Conservation (phyloP, 92 coral and sea anemone genomes). For the Pocillopora meandrina region DNA sequence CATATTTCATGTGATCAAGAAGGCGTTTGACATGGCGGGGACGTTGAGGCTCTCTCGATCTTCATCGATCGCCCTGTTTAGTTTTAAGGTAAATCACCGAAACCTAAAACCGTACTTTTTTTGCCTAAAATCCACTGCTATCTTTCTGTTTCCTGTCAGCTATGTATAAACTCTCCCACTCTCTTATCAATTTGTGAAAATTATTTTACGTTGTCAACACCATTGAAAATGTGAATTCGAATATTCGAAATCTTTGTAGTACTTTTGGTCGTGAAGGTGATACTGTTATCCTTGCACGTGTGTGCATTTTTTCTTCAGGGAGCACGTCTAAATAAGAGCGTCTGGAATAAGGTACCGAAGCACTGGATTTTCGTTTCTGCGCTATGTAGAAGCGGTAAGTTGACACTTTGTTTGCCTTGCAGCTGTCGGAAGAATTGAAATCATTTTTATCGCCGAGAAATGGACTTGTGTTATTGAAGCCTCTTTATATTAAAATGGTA, state of each 20-base stretch:
- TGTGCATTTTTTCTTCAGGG: conserved; percentile 1
- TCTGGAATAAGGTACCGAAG: conserved; percentile 8
- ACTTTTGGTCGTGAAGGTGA: not conserved
- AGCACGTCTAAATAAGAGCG: not conserved
- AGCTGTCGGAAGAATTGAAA: not conserved
- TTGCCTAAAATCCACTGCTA: not conserved
- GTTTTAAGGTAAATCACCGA: conserved; percentile 1
- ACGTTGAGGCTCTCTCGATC: conserved; percentile 26
- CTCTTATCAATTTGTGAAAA: not conserved
- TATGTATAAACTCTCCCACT: too few species aligned
- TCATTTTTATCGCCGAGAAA: not conserved
- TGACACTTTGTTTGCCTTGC: not conserved
- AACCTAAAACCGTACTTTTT: not conserved
- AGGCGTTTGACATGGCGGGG: conserved; percentile 23
- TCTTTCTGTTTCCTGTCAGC: not conserved
- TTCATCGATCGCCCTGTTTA: conserved; percentile 1
- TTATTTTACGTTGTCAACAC: not conserved
- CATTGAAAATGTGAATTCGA: not conserved
- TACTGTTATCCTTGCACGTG: not conserved
- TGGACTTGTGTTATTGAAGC: too few species aligned
- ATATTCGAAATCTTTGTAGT: not conserved
- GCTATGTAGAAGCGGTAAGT: conserved; percentile 28
- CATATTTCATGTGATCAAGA: not conserved
- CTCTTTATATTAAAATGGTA: too few species aligned
- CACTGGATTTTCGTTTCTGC: conserved; percentile 34